phyloP scores from a whole-genome alignment of 2,888 invertebrate genomes.

The Nomada fabriciana region DNA sequence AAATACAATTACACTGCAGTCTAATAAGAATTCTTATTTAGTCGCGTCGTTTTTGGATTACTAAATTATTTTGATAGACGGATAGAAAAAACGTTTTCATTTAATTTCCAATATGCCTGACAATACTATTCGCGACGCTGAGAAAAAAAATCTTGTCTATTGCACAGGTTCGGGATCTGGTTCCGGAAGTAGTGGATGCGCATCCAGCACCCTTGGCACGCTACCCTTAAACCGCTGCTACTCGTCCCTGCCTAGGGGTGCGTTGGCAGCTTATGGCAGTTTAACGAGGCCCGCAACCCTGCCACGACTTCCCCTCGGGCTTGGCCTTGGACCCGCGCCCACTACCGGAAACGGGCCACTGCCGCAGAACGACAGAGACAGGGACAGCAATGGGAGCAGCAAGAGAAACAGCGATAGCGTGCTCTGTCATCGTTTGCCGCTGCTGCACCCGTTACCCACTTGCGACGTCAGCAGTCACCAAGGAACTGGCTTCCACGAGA shows the following conservation, averaged over 20 bases:
- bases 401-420: slow-evolving; percentile 86
- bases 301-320: slow-evolving; percentile 85
- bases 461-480: slow-evolving; percentile 83
- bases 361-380: slow-evolving; percentile 76
- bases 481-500: slow-evolving; percentile 84
- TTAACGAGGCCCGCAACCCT: slow-evolving; percentile 85
- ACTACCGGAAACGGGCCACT: slow-evolving; percentile 71
- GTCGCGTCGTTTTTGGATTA: too few species aligned
- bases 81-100: background rate
- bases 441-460: slow-evolving; percentile 85
- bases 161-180: slow-evolving; percentile 78
- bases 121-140: too few species aligned
- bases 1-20: too few species aligned
- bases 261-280: slow-evolving; percentile 84
- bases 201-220: slow-evolving; percentile 80
- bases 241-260: slow-evolving; percentile 85
- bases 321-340: slow-evolving; percentile 82
- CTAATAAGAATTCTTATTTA: too few species aligned
- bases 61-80: background rate
- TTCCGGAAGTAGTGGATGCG: slow-evolving; percentile 84
- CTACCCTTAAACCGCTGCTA: slow-evolving; percentile 82
- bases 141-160: background rate
- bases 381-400: slow-evolving; percentile 80
- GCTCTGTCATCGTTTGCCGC: slow-evolving; percentile 84
- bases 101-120: too few species aligned